These are phyloP conservation scores for Psilanteris sp. DNA, from an alignment of 1,140 invertebrate species.

Conservation along the genomic window DNA sequence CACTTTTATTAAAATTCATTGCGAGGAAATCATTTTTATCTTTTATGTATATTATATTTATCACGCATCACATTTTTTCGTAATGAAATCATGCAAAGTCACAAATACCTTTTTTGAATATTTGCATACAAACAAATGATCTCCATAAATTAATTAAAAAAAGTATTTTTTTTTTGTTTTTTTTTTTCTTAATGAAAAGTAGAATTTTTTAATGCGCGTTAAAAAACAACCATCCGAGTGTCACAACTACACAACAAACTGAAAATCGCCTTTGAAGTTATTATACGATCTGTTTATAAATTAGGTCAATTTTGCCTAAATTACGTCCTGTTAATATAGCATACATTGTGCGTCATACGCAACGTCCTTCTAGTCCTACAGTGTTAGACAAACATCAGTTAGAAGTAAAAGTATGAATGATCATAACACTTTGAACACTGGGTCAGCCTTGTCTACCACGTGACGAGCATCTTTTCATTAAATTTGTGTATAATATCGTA, in stretches of 20 bases:
- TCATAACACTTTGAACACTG: slow-evolving; percentile 49
- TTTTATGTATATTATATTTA: slow-evolving; percentile 6
- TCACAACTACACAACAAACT: not conserved
- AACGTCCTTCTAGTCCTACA: slow-evolving; percentile 69
- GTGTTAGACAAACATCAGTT: slow-evolving; percentile 63
- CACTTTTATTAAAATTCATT: slow-evolving; percentile 9
- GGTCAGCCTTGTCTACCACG: slow-evolving; percentile 56
- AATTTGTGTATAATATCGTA: slow-evolving; percentile 17
- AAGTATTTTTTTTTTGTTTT: no score
- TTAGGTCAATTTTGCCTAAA: slow-evolving; percentile 53
- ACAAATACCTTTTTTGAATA: not conserved
- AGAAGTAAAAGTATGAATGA: slow-evolving; percentile 70
- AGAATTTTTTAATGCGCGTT: not conserved
- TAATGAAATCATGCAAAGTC: slow-evolving; percentile 2
- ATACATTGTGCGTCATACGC: slow-evolving; percentile 50
- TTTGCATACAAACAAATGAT: slow-evolving; percentile 12
- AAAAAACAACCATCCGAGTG: not conserved
- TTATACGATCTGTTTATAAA: slow-evolving; percentile 22
- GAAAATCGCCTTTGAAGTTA: slow-evolving; percentile 19
- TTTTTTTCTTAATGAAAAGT: not conserved
- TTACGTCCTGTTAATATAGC: slow-evolving; percentile 46
- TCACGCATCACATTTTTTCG: slow-evolving; percentile 3
- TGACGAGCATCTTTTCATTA: slow-evolving; percentile 50
- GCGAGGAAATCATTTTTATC: slow-evolving; percentile 1
- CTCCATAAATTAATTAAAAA: not conserved